phyloP scores from a whole-genome alignment of 2,113 vertebrate species.

The Climacteris rufus region DNA sequence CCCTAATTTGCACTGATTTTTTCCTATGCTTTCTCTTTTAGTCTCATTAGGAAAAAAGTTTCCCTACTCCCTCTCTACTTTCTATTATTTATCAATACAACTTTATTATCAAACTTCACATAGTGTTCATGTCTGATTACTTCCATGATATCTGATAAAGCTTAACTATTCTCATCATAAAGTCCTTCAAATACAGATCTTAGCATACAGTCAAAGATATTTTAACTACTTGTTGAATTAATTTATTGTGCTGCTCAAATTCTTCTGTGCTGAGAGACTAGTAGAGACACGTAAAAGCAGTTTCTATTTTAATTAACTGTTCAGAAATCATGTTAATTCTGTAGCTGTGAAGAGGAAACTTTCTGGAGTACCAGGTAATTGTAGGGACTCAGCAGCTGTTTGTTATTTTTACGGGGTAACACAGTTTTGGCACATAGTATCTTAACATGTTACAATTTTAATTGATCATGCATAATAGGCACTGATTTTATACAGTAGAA shows the following conservation, averaged over 20 bases:
- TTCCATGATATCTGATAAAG: not conserved
- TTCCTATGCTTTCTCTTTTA: not conserved
- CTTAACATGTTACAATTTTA: not conserved
- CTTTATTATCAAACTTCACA: not conserved
- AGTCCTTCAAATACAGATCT: not conserved
- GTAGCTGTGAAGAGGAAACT: not conserved
- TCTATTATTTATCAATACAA: not conserved
- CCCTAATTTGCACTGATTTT: not conserved
- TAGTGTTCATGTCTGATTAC: not conserved
- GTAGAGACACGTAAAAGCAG: not conserved
- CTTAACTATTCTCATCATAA: not conserved
- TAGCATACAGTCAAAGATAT: not conserved
- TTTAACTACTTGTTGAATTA: not conserved
- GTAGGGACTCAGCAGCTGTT: not conserved
- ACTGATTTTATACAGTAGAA: too few relatives aligned
- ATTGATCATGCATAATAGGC: too few relatives aligned
- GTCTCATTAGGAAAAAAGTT: not conserved
- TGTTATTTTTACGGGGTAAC: not conserved
- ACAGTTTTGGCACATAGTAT: not conserved
- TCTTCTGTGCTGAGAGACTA: too few relatives aligned
- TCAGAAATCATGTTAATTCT: not conserved
- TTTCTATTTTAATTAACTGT: slow-evolving; percentile 1
- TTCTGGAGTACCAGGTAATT: not conserved
- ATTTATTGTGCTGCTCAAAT: not conserved
- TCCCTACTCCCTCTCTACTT: not conserved